Conservation (phyloP, 2,888 invertebrate species). For the Geotrupes spiniger region DNA sequence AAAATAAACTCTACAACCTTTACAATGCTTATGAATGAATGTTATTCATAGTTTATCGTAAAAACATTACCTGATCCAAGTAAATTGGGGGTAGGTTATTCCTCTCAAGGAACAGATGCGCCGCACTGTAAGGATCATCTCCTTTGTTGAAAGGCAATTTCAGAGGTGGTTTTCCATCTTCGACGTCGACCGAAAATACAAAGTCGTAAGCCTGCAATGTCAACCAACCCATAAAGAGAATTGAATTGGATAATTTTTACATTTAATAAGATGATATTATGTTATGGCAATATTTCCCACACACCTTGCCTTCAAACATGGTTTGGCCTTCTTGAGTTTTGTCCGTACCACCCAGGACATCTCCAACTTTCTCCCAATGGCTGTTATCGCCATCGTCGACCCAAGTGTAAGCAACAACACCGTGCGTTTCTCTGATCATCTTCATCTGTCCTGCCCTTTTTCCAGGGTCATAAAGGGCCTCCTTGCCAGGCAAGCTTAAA, state of each 20-base stretch:
- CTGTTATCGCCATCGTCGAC: constrained; percentile 56
- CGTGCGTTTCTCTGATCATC: constrained; percentile 72
- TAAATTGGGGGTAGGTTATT: constrained; percentile 81
- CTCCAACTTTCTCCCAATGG: constrained; percentile 82
- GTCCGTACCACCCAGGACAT: constrained; percentile 75
- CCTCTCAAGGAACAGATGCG: constrained; percentile 85
- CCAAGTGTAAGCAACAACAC: constrained; percentile 80
- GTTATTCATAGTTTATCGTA: not conserved
- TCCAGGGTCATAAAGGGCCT: constrained; percentile 74
- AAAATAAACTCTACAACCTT: constrained; percentile 87
- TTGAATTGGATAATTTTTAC: not conserved
- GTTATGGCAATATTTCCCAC: too few species aligned
- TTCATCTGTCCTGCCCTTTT: constrained; percentile 79
- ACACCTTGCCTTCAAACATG: constrained; percentile 76
- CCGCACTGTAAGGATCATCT: constrained; percentile 91
- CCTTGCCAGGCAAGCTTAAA: constrained; percentile 74
- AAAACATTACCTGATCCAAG: constrained; percentile 64
- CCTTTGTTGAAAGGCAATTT: constrained; percentile 88
- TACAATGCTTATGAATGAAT: constrained; percentile 18
- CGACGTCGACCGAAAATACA: constrained; percentile 94
- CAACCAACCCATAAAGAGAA: constrained; percentile 2
- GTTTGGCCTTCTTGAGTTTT: constrained; percentile 70
- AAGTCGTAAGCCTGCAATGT: constrained; percentile 77
- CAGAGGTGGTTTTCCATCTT: constrained; percentile 82
- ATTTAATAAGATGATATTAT: too few species aligned